Evolutionary conservation across 2,113 vertebrate genomes (phyloP).

Genomic region (Ovis canadensis): DNA sequence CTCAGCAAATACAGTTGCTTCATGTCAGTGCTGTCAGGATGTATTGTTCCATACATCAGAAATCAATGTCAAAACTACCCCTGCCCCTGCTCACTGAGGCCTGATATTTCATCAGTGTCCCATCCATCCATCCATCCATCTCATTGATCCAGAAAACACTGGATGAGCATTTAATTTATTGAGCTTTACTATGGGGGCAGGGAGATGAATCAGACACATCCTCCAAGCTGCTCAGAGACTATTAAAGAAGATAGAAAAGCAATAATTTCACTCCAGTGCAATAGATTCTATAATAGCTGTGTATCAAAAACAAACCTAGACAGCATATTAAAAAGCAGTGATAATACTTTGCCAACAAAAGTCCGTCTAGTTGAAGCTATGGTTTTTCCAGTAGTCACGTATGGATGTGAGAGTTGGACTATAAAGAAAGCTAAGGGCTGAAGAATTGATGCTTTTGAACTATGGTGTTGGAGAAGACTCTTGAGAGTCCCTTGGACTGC

Average conservation of each 20-base stretch:
- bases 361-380: not conserved
- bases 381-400: not conserved
- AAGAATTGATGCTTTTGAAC: not conserved
- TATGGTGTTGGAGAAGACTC: not conserved
- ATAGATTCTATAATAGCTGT: conserved; percentile 19
- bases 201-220: not conserved
- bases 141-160: not conserved
- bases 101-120: not conserved
- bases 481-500: not conserved
- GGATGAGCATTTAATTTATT: not conserved
- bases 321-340: not conserved
- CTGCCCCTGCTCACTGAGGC: not conserved
- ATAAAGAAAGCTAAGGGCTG: not conserved
- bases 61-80: not conserved
- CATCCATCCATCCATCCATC: not conserved
- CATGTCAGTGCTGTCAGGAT: not conserved
- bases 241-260: conserved; percentile 3
- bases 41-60: not conserved
- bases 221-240: not conserved
- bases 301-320: conserved; percentile 11
- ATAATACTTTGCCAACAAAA: not conserved
- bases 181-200: not conserved
- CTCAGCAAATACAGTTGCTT: not conserved
- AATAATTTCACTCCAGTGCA: not conserved
- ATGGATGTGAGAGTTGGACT: not conserved